Evolutionary conservation across 1,140 invertebrate genomes (phyloP).

Genomic region (Drosophila setifemur): DNA sequence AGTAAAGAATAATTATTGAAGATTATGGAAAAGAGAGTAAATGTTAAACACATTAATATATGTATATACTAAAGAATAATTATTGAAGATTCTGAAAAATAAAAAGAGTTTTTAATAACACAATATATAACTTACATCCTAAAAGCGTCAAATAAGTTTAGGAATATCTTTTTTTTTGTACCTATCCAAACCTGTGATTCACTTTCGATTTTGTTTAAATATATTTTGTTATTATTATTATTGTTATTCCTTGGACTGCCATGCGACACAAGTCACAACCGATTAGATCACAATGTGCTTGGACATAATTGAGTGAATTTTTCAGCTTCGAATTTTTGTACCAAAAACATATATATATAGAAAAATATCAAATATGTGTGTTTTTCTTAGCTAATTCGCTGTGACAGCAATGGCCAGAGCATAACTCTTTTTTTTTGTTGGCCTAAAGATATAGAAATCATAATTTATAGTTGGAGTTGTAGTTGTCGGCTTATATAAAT

Average conservation of each 20-base stretch:
- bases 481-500: slow-evolving; percentile 78
- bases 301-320: slow-evolving; percentile 36
- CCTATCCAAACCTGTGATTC: background rate
- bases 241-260: slow-evolving; percentile 33
- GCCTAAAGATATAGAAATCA: slow-evolving; percentile 27
- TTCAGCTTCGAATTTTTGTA: slow-evolving; percentile 22
- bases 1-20: slow-evolving; percentile 1
- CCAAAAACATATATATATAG: slow-evolving; percentile 10
- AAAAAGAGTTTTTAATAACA: no score
- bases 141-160: no score
- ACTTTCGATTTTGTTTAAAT: slow-evolving; percentile 28
- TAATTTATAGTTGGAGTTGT: slow-evolving; percentile 72
- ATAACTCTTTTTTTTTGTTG: slow-evolving; percentile 51
- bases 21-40: slow-evolving; percentile 19
- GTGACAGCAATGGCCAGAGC: slow-evolving; percentile 62
- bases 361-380: background rate
- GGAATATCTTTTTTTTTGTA: background rate
- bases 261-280: slow-evolving; percentile 55
- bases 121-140: no score
- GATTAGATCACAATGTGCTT: slow-evolving; percentile 38
- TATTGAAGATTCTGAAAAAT: no score
- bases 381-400: slow-evolving; percentile 49
- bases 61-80: no score
- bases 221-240: background rate
- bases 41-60: no score